These are phyloP conservation scores for Erpobdella octoculata DNA, from an alignment of 2,888 invertebrate genomes.

Conservation along the genomic window DNA sequence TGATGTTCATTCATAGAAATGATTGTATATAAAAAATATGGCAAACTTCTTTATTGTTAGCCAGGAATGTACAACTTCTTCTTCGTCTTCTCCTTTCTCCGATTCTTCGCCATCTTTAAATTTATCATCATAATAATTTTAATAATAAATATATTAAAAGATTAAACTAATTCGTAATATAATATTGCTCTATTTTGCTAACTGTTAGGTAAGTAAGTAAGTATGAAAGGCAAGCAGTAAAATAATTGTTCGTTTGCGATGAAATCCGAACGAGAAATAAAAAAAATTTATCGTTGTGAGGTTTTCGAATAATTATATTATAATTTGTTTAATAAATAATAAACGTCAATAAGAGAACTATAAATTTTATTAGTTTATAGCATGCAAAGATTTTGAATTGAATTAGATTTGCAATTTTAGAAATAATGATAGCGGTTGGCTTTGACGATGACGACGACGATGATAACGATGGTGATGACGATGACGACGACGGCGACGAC, in stretches of 20 bases:
- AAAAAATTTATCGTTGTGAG: too few species aligned
- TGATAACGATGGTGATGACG: conserved; percentile 22
- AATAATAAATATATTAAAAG: background rate
- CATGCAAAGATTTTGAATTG: too few species aligned
- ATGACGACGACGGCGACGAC: conserved; percentile 25
- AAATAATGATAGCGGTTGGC: too few species aligned
- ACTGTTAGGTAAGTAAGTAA: too few species aligned
- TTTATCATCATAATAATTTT: background rate
- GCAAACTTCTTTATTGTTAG: conserved; percentile 12
- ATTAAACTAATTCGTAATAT: background rate
- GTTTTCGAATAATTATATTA: too few species aligned
- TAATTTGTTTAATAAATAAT: too few species aligned
- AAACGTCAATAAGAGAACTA: too few species aligned
- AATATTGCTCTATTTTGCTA: background rate
- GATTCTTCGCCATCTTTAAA: conserved; percentile 12
- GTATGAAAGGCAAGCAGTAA: too few species aligned
- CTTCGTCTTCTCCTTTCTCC: conserved; percentile 15
- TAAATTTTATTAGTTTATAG: too few species aligned
- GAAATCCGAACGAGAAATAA: too few species aligned
- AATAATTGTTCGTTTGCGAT: too few species aligned
- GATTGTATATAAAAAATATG: background rate
- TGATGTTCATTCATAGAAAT: background rate
- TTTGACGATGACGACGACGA: background rate
- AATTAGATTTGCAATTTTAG: too few species aligned
- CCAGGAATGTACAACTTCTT: conserved; percentile 26